Evolutionary conservation across 2,113 vertebrate genomes (phyloP), one percentile per base, ranked within the genome.

Genomic region (Strix aluco): DNA sequence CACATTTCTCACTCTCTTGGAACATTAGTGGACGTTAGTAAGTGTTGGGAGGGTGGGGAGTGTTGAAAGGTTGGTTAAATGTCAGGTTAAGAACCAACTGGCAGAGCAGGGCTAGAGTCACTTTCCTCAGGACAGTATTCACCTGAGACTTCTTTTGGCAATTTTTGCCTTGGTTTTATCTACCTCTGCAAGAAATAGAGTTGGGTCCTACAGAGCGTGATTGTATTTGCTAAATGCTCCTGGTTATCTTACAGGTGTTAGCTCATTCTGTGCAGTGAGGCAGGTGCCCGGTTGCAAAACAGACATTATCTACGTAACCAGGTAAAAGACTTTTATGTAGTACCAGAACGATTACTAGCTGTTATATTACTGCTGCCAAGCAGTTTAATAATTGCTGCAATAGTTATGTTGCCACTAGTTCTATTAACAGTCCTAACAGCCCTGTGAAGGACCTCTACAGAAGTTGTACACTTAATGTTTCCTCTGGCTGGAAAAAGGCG

Each of bases 1-100:
- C 20, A 1, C 15, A 2, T 22, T 70, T 73, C 18, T 52, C 34
- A 11, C 15, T 59, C 17, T 47, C 16, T 55, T 38, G 44, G 63
- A 26, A 38, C 17, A 2, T 2, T 1, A 38, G 49, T 61, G 51
- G 58, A 30, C 3, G 2, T 26, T 8, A 30, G 15, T 30, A 23
- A 65, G 49, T 0, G 0, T 21, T 75, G 54, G 17, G 58, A 25
- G 15, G 23, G 3, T 10, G 26, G 13, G 22, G 15, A 2, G 3
- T 17, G 14, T 65, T 15, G 49, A 40, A 4, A 23, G 30, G 5
- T 40, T 70, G 22, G 18, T 78, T 84, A 18, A 21, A 19, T 10
- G 3, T 29, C 26, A 9, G 2, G 4, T 38, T 13, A 10, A n/a
- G 65, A 81, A 21, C 15, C 10, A 38, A 3, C 13, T 51, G 51